These are phyloP conservation scores for Moxostoma hubbsi DNA, from an alignment of 2,797 vertebrate genomes.

Conservation along the genomic window DNA sequence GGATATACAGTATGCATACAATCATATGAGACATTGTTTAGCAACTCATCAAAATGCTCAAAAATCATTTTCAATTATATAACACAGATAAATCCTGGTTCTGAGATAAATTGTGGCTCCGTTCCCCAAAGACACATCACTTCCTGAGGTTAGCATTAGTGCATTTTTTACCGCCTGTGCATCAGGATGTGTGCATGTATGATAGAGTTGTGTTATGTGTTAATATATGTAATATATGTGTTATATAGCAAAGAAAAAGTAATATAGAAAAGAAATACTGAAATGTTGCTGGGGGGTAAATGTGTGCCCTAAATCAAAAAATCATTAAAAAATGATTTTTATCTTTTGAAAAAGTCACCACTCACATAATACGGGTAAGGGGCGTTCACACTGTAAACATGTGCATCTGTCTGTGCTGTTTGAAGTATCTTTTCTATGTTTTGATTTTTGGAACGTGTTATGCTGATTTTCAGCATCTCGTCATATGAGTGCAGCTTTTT, in stretches of 20 bases:
- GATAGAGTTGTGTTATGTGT: conserved; percentile 34
- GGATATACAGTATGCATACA: too few relatives aligned
- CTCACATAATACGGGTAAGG: conserved; percentile 23
- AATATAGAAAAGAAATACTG: too few relatives aligned
- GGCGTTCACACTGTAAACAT: too few relatives aligned
- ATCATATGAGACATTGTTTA: neutral
- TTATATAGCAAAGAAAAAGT: neutral
- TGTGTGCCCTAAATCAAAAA: conserved; percentile 6
- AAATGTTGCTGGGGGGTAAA: neutral
- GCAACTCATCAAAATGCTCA: neutral
- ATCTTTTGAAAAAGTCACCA: conserved; percentile 9
- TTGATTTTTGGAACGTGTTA: too few relatives aligned
- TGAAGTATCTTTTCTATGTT: too few relatives aligned
- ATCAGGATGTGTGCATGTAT: conserved; percentile 8
- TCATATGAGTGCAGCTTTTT: too few relatives aligned
- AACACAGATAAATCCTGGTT: conserved; percentile 69
- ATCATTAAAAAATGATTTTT: conserved; percentile 43
- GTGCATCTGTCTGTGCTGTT: too few relatives aligned
- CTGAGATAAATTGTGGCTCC: conserved; percentile 71
- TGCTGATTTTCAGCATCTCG: too few relatives aligned
- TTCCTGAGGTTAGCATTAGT: conserved; percentile 61
- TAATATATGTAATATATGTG: too few relatives aligned
- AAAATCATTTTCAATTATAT: conserved; percentile 68
- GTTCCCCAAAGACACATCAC: conserved; percentile 66
- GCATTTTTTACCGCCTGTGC: neutral